Evolutionary conservation across 2,113 vertebrate species (phyloP).

Genomic region (Serilophus lunatus): DNA sequence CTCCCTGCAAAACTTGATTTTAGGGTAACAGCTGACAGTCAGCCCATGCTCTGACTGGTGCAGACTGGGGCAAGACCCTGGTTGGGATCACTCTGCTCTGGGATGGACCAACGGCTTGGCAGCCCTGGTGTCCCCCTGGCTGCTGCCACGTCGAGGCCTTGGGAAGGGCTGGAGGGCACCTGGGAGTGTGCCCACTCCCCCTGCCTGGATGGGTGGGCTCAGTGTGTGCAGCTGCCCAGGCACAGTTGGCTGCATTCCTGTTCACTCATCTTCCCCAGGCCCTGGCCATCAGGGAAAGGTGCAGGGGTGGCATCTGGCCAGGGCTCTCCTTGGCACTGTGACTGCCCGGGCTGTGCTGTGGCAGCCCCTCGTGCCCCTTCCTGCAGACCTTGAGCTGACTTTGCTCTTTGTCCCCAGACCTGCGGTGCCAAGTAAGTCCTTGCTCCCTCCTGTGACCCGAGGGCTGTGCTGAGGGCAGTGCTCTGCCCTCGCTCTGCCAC

Average conservation of each 20-base stretch:
- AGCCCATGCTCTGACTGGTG: too few relatives aligned
- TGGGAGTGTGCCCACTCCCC: neutral
- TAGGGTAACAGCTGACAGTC: neutral
- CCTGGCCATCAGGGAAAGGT: neutral
- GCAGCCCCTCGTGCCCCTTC: neutral
- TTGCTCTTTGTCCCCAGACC: neutral
- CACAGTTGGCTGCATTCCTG: neutral
- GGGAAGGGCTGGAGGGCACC: neutral
- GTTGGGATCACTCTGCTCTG: neutral
- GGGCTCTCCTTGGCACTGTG: neutral
- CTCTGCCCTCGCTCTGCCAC: neutral
- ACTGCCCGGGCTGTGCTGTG: neutral
- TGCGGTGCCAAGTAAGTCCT: neutral
- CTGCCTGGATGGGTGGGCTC: neutral
- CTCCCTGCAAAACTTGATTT: neutral
- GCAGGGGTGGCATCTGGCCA: neutral
- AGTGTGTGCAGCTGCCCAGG: fast-evolving
- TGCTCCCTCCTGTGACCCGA: neutral
- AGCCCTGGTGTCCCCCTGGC: neutral
- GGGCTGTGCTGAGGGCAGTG: neutral
- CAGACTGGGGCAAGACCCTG: neutral
- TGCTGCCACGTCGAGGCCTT: neutral
- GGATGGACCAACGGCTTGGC: neutral
- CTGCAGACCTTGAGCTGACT: fast-evolving
- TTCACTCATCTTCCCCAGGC: neutral